A percentile compares a stretch with the other conserved stretches of the same genome.
Conservation (phyloP, 2,113 vertebrate genomes). For the Mixornis gularis region DNA sequence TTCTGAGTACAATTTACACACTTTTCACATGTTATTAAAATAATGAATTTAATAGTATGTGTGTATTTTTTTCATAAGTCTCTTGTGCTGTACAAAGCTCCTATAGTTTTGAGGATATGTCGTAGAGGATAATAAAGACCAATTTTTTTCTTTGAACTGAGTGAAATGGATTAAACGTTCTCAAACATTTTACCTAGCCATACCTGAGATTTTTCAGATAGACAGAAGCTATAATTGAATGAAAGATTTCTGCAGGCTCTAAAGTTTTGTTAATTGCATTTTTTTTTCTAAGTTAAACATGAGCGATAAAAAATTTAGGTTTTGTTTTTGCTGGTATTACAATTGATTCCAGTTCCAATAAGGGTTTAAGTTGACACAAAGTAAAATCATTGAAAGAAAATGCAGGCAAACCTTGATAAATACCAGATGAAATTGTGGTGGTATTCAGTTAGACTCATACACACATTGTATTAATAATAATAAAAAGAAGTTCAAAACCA, state of each 20-base stretch:
- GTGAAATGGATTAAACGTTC: background rate
- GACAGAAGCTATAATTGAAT: conserved; percentile 3
- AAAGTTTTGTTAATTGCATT: conserved; percentile 17
- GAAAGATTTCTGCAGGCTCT: conserved; percentile 18
- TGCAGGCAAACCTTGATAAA: conserved; percentile 59
- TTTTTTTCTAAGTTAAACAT: conserved; percentile 21
- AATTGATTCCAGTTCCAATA: conserved; percentile 56
- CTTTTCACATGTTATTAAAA: background rate
- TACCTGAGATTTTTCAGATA: background rate
- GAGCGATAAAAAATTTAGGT: conserved; percentile 36
- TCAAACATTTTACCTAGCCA: background rate
- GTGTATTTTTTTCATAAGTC: background rate
- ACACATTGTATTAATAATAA: conserved; percentile 63
- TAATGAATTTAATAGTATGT: background rate
- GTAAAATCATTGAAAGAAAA: conserved; percentile 60
- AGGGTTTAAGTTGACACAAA: conserved; percentile 55
- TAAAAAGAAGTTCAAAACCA: conserved; percentile 57
- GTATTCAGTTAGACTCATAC: conserved; percentile 46
- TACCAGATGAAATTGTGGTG: conserved; percentile 43
- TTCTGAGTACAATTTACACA: background rate
- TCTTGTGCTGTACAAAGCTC: background rate
- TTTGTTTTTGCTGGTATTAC: conserved; percentile 35
- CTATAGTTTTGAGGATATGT: background rate
- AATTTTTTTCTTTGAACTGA: background rate
- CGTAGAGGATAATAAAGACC: background rate